Evolutionary conservation across 2,113 vertebrate genomes (phyloP).

Genomic region (Sapayoa aenigma): DNA sequence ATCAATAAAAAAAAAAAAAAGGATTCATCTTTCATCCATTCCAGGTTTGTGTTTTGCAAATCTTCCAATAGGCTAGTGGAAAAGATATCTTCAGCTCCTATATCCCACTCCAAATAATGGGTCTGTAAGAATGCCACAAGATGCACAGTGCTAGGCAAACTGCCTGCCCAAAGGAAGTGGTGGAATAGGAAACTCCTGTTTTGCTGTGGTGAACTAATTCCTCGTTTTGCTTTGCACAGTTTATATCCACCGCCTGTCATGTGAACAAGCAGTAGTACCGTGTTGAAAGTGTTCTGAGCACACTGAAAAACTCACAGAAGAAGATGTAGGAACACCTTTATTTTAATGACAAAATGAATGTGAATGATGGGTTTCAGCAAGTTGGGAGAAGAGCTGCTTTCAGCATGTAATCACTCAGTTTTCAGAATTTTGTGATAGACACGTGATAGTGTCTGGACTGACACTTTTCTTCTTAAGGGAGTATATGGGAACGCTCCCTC

Average conservation of each 20-base stretch:
- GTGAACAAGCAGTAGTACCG: accelerated
- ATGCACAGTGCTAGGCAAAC: accelerated
- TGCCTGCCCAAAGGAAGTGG: neutral
- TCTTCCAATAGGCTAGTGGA: neutral
- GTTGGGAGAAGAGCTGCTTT: neutral
- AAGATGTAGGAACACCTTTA: neutral
- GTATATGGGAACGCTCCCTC: neutral
- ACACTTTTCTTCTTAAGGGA: neutral
- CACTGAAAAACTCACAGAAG: neutral
- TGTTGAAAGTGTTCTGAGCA: neutral
- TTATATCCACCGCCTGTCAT: neutral
- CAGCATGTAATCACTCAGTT: accelerated
- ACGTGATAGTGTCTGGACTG: neutral
- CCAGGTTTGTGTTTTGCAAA: neutral
- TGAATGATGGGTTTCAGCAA: neutral
- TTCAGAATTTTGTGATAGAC: neutral
- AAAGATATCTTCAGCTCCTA: neutral
- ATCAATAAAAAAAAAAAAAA: neutral
- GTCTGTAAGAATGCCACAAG: neutral
- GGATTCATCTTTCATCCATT: neutral
- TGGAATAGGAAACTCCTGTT: neutral
- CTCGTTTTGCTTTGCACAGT: neutral
- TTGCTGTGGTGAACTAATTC: neutral
- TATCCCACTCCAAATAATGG: neutral
- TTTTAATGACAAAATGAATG: neutral